These are phyloP conservation scores for Bombus huntii DNA, from an alignment of 1,140 invertebrate species.

Conservation along the genomic window DNA sequence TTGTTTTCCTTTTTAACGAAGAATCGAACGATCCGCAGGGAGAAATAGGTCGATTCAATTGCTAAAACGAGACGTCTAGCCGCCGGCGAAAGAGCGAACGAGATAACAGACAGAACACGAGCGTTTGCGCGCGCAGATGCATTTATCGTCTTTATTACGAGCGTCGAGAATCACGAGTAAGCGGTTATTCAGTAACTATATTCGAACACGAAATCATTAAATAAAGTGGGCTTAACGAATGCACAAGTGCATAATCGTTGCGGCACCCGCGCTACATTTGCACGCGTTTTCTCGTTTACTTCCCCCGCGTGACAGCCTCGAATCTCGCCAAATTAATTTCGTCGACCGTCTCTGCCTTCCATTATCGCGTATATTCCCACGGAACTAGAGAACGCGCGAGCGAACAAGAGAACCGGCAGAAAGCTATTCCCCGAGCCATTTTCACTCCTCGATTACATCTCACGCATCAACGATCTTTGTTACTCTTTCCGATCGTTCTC, in stretches of 20 bases:
- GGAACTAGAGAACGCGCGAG: conserved; percentile 13
- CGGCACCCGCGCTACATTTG: conserved; percentile 15
- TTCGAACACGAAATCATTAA: conserved; percentile 51
- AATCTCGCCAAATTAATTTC: conserved; percentile 52
- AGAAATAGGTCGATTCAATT: conserved; percentile 41
- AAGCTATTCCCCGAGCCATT: conserved; percentile 42
- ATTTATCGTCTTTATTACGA: conserved; percentile 45
- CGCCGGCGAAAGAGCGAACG: neutral
- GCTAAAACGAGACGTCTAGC: neutral
- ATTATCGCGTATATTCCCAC: conserved; percentile 37
- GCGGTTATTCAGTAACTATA: conserved; percentile 48
- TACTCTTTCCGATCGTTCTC: neutral
- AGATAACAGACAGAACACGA: too few species aligned
- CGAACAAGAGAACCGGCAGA: neutral
- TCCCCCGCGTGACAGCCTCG: neutral
- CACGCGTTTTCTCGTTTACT: conserved; percentile 25
- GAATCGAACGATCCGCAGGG: neutral
- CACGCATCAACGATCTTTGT: conserved; percentile 12
- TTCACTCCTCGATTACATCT: conserved; percentile 12
- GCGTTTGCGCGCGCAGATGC: conserved; percentile 8
- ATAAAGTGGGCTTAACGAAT: conserved; percentile 54
- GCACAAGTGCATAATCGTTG: conserved; percentile 43
- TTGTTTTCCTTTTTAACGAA: neutral
- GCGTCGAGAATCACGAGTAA: conserved; percentile 17
- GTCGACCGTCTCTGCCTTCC: conserved; percentile 36